Percentiles rank a stretch among this genome's conserved stretches.
Conservation (phyloP, 2,888 invertebrate genomes). For the Sinhomidia bicolor region DNA sequence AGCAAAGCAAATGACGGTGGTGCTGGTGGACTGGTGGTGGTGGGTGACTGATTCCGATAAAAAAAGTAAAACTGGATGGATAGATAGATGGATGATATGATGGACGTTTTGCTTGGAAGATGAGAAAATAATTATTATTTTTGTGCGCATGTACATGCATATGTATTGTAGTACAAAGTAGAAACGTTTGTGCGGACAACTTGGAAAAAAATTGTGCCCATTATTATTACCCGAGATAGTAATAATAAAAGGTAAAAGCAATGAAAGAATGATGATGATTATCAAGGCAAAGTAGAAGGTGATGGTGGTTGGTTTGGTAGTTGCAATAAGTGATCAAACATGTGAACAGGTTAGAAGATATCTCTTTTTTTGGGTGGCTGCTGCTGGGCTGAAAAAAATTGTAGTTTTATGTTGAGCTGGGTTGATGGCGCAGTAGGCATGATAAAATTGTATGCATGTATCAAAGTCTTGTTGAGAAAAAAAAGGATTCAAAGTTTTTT, state of each 20-base stretch:
- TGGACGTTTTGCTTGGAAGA: slow-evolving; percentile 13
- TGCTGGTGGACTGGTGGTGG: neutral
- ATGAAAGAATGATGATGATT: neutral
- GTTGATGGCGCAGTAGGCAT: slow-evolving; percentile 21
- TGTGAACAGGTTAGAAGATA: slow-evolving; percentile 6
- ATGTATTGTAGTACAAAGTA: too few species aligned
- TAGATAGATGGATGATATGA: neutral
- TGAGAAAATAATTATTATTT: slow-evolving; percentile 28
- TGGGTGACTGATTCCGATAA: neutral
- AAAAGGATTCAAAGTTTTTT: slow-evolving; percentile 11
- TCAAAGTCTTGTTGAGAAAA: neutral
- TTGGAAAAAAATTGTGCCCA: neutral
- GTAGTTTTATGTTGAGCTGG: neutral
- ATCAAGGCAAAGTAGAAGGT: neutral
- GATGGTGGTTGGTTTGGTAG: neutral
- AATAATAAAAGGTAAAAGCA: neutral
- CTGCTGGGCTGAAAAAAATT: neutral
- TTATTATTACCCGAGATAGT: too few species aligned
- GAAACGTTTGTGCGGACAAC: too few species aligned
- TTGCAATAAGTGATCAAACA: neutral
- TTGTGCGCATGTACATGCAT: neutral
- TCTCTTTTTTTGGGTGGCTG: neutral
- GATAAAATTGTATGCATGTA: neutral
- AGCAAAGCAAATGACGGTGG: neutral
- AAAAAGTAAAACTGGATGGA: slow-evolving; percentile 21